Evolutionary conservation across 1,140 invertebrate genomes (phyloP).

Genomic region (Drosophila truncata): DNA sequence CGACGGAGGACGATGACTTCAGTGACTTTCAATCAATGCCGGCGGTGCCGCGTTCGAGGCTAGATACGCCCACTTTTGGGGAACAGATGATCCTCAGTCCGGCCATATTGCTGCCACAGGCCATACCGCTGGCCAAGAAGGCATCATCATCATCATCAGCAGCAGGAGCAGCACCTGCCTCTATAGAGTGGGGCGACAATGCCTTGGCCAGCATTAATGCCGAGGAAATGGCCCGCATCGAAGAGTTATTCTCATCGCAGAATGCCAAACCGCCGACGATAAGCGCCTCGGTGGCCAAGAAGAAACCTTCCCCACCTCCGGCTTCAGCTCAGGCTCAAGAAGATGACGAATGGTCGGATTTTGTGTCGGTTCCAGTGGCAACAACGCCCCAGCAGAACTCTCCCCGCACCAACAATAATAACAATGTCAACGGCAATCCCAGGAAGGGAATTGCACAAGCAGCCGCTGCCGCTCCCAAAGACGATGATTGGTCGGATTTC

Average conservation of each 20-base stretch:
- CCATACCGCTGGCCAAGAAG: conserved; percentile 77
- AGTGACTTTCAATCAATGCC: conserved; percentile 82
- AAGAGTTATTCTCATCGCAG: conserved; percentile 76
- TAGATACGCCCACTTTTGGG: conserved; percentile 67
- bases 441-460: conserved; percentile 15
- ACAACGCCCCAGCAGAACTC: conserved; percentile 40
- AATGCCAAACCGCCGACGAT: conserved; percentile 64
- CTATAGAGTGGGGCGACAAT: conserved; percentile 88
- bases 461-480: conserved; percentile 72
- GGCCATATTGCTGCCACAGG: conserved; percentile 77
- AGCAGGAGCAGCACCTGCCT: conserved; percentile 43
- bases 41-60: conserved; percentile 35
- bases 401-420: conserved; percentile 40
- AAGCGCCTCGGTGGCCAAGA: conserved; percentile 77
- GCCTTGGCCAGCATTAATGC: conserved; percentile 87
- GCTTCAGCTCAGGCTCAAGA: conserved; percentile 63
- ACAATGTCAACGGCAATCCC: conserved; percentile 31
- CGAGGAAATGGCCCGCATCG: conserved; percentile 88
- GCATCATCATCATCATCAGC: neutral
- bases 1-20: conserved; percentile 62
- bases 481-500: conserved; percentile 89
- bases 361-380: conserved; percentile 86
- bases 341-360: conserved; percentile 88
- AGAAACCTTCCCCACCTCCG: conserved; percentile 35
- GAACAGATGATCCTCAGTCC: conserved; percentile 83